Conservation (phyloP, 53 echinoderm and acorn worm species). For the Antedon mediterranea region DNA sequence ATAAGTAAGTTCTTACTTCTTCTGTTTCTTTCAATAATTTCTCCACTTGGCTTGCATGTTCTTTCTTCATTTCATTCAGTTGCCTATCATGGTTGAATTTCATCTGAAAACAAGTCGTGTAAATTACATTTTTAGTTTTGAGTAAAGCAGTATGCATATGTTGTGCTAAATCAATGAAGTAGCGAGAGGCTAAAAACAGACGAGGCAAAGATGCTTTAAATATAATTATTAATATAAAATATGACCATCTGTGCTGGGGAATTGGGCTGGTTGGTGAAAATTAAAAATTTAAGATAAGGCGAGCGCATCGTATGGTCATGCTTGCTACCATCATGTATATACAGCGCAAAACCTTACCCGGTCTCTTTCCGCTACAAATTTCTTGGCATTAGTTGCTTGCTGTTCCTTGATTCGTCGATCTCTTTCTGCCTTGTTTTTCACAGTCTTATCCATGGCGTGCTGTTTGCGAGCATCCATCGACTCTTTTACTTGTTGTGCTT, state of each 20-base stretch:
- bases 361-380: conserved; percentile 84
- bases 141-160: no score
- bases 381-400: conserved; percentile 95
- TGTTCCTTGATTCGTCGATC: conserved; percentile 84
- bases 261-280: no score
- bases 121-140: no score
- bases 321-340: no score
- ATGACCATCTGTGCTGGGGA: no score
- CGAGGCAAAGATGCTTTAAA: no score
- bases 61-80: conserved; percentile 51
- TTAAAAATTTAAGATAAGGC: no score
- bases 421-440: conserved; percentile 92
- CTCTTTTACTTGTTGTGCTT: conserved; percentile 72
- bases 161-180: no score
- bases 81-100: conserved; percentile 61
- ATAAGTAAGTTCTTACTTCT: conserved; percentile 26
- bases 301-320: no score
- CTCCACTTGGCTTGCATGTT: conserved; percentile 63
- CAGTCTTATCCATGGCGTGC: conserved; percentile 77
- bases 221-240: no score
- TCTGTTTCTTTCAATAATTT: conserved; percentile 66
- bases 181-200: no score
- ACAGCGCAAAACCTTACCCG: no score
- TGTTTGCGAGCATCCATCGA: conserved; percentile 81
- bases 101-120: conserved; percentile 38